These are phyloP conservation scores for Picus viridis DNA, from an alignment of 2,797 vertebrate species.

Conservation along the genomic window DNA sequence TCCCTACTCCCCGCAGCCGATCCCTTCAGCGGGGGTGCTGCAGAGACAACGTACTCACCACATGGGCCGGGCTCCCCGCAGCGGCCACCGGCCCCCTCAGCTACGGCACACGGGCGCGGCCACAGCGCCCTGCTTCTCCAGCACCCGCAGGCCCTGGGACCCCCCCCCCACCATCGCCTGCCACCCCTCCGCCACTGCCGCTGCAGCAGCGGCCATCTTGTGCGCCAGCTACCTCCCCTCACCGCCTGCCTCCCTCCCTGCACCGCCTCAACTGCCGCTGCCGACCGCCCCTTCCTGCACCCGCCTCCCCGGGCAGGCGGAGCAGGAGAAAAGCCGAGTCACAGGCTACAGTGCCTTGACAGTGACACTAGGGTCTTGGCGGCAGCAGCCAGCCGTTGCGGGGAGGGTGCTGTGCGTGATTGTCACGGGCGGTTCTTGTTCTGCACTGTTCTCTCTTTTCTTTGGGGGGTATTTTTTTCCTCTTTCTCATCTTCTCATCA, in stretches of 20 bases:
- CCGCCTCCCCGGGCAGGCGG: constrained; percentile 12
- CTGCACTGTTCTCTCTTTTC: rapidly evolving
- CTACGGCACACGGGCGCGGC: constrained; percentile 66
- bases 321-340: neutral
- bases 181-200: constrained; percentile 59
- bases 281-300: constrained; percentile 60
- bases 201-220: constrained; percentile 82
- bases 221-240: constrained; percentile 13
- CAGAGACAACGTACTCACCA: constrained; percentile 61
- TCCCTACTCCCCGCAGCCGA: neutral
- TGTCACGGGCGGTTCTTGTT: rapidly evolving
- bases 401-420: rapidly evolving
- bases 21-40: neutral
- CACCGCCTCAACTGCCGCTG: neutral
- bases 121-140: constrained; percentile 23
- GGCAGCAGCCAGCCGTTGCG: rapidly evolving
- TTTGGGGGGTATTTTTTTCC: neutral
- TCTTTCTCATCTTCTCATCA: rapidly evolving
- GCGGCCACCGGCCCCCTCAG: constrained; percentile 71
- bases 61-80: constrained; percentile 68
- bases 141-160: neutral
- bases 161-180: constrained; percentile 29
- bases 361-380: rapidly evolving
- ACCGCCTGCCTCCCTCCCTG: neutral
- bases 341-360: rapidly evolving